A percentile compares a stretch with the other conserved stretches of the same genome.
These are phyloP conservation scores for Epinephelus moara DNA, from an alignment of 2,113 vertebrate genomes.

Conservation along the genomic window DNA sequence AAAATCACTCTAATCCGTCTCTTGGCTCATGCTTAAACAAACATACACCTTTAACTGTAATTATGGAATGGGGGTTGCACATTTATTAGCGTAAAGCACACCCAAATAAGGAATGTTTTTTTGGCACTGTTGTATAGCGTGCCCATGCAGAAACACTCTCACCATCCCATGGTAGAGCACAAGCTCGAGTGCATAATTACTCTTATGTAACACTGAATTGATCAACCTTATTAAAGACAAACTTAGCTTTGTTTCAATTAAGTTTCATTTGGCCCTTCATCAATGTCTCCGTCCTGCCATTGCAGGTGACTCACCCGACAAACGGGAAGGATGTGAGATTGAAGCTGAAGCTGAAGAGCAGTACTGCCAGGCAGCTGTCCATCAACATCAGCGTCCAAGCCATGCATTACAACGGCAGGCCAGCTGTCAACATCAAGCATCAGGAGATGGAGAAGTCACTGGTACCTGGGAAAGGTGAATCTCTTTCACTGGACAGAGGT, in stretches of 20 bases:
- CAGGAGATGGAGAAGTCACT: constrained; percentile 39
- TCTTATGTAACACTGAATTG: no score
- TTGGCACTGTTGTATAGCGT: no score
- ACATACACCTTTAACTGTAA: no score
- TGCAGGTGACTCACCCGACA: constrained; percentile 44
- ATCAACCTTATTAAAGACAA: no score
- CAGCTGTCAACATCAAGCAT: background rate
- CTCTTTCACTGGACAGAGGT: background rate
- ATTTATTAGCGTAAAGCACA: no score
- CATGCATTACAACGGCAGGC: constrained; percentile 64
- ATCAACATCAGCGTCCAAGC: constrained; percentile 59
- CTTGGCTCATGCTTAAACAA: no score
- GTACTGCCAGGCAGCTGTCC: background rate
- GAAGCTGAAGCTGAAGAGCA: constrained; percentile 51
- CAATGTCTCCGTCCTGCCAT: background rate
- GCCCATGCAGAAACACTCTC: no score
- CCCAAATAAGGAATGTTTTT: no score
- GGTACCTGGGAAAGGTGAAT: constrained; percentile 60
- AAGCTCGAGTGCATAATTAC: no score
- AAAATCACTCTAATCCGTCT: no score
- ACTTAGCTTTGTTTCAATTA: background rate
- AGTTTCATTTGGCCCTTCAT: background rate
- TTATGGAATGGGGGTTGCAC: no score
- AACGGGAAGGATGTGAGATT: constrained; percentile 64
- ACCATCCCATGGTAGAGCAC: no score